These are phyloP conservation scores for Ceratina calcarata DNA, from an alignment of 1,140 invertebrate genomes.

Conservation along the genomic window DNA sequence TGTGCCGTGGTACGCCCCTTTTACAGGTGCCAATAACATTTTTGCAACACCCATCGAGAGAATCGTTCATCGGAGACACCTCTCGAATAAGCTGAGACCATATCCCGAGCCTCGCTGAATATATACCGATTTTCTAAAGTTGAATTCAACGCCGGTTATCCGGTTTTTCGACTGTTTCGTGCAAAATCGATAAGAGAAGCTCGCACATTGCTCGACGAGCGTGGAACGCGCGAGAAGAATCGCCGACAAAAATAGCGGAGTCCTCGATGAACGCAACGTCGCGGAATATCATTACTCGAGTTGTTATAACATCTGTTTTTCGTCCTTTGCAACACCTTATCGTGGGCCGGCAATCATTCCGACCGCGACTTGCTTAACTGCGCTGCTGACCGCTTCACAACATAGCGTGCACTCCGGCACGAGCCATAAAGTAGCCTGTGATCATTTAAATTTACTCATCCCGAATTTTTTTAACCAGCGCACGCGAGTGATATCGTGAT, in stretches of 20 bases:
- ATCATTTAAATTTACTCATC: slow-evolving; percentile 7
- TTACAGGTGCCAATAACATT: slow-evolving; percentile 44
- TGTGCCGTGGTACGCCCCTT: slow-evolving; percentile 47
- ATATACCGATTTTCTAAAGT: background rate
- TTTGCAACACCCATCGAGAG: slow-evolving; percentile 22
- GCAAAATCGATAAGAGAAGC: slow-evolving; percentile 55
- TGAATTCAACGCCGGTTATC: background rate
- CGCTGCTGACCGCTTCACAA: background rate
- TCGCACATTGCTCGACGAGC: slow-evolving; percentile 42
- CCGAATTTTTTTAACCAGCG: background rate
- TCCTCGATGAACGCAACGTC: slow-evolving; percentile 13
- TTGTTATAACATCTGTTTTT: background rate
- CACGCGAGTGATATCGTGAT: background rate
- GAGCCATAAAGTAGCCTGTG: background rate
- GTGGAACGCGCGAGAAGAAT: slow-evolving; percentile 29
- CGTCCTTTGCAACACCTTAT: background rate
- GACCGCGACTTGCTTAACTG: background rate
- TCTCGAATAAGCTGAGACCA: background rate
- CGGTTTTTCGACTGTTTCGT: slow-evolving; percentile 32
- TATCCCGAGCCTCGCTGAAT: too few species aligned
- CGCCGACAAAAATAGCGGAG: slow-evolving; percentile 38
- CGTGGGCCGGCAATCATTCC: slow-evolving; percentile 23
- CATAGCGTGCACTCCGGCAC: background rate
- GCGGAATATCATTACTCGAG: slow-evolving; percentile 24
- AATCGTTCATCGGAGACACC: background rate